These are phyloP conservation scores for Synergus japonicus DNA, from an alignment of 2,888 invertebrate species.

Conservation along the genomic window DNA sequence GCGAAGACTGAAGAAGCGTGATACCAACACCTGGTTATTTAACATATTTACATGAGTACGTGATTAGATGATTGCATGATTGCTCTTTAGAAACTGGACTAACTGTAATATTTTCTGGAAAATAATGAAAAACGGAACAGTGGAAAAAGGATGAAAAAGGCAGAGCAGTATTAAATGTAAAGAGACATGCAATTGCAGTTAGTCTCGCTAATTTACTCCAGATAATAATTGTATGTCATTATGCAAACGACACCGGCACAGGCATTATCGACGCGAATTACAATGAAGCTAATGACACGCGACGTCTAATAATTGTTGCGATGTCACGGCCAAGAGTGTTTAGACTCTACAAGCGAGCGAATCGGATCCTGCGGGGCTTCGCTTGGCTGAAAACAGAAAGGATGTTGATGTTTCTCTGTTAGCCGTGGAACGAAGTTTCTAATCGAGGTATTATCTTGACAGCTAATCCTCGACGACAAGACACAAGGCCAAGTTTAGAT, in stretches of 20 bases:
- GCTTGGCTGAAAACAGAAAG: slow-evolving; percentile 43
- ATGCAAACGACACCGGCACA: slow-evolving; percentile 39
- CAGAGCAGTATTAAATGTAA: too few relatives aligned
- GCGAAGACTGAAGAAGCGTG: too few relatives aligned
- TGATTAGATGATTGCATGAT: too few relatives aligned
- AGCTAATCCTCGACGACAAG: slow-evolving; percentile 5
- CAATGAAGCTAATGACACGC: slow-evolving; percentile 46
- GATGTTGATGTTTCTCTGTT: slow-evolving; percentile 1
- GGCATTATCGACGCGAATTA: slow-evolving; percentile 58
- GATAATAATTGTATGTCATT: not conserved
- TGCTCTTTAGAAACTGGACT: too few relatives aligned
- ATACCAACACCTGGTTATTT: too few relatives aligned
- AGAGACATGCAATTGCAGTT: too few relatives aligned
- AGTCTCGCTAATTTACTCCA: too few relatives aligned
- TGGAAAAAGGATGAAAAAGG: too few relatives aligned
- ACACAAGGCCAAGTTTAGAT: slow-evolving; percentile 75
- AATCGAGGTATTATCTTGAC: not conserved
- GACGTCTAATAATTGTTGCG: slow-evolving; percentile 33
- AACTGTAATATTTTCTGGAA: too few relatives aligned
- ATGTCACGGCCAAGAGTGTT: slow-evolving; percentile 45
- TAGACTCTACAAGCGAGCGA: slow-evolving; percentile 41
- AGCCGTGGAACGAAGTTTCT: not conserved
- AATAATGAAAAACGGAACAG: too few relatives aligned
- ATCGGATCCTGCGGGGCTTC: slow-evolving; percentile 45
- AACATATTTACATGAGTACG: too few relatives aligned